Percentiles rank a stretch among this genome's conserved stretches.
phyloP scores from a whole-genome alignment of 2,797 vertebrate species.

The Pachyuromys duprasi region DNA sequence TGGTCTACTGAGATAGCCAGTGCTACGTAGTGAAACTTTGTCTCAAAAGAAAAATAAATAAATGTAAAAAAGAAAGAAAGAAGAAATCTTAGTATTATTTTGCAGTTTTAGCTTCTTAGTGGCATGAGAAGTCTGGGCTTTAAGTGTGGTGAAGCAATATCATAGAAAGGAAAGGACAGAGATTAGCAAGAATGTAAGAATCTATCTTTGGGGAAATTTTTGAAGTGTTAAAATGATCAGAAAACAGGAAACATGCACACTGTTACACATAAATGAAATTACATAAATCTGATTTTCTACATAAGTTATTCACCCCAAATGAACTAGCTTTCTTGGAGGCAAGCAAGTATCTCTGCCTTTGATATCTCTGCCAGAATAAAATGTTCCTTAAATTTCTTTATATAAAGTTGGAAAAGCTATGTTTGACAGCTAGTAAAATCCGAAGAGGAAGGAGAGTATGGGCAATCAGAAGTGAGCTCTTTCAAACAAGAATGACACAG shows the following conservation, averaged over 20 bases:
- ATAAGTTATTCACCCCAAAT: neutral
- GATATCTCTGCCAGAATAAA: conserved; percentile 1
- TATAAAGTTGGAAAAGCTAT: conserved; percentile 21
- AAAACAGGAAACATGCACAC: neutral
- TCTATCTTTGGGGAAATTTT: neutral
- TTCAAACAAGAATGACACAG: conserved; percentile 31
- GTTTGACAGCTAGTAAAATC: conserved; percentile 28
- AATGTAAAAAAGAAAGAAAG: neutral
- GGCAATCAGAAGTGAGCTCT: neutral
- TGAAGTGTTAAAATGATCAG: conserved; percentile 40
- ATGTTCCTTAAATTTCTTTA: conserved; percentile 1
- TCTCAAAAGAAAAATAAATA: neutral
- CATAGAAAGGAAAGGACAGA: neutral
- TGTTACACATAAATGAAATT: conserved; percentile 9
- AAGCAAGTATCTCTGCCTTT: neutral
- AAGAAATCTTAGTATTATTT: neutral
- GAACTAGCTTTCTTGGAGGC: neutral
- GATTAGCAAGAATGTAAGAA: neutral
- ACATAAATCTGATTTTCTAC: conserved; percentile 10
- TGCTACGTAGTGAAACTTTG: neutral
- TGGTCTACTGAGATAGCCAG: neutral
- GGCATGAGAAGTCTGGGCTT: neutral
- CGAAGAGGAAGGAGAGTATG: neutral
- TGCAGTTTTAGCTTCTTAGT: conserved; percentile 5
- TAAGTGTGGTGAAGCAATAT: neutral